Evolutionary conservation across 2,888 invertebrate genomes (phyloP).

Genomic region (Orthosia gothica): DNA sequence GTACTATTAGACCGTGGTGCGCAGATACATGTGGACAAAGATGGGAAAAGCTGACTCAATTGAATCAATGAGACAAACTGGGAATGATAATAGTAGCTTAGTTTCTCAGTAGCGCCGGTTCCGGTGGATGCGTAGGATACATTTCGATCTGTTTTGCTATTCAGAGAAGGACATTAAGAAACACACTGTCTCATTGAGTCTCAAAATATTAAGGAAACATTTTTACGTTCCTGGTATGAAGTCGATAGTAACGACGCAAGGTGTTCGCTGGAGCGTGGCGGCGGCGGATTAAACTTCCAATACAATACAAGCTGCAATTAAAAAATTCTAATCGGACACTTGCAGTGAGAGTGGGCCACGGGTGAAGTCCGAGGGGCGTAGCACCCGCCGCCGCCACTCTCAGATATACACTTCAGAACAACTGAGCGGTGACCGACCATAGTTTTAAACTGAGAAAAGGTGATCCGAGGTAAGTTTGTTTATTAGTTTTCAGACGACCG

Average conservation of each 20-base stretch:
- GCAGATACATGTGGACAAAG: neutral
- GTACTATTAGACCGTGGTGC: neutral
- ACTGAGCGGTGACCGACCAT: neutral
- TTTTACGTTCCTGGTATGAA: neutral
- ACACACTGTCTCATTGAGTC: too few relatives aligned
- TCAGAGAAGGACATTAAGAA: too few relatives aligned
- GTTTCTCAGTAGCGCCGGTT: neutral
- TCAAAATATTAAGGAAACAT: neutral
- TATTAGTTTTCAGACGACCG: neutral
- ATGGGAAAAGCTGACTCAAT: neutral
- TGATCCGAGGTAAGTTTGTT: neutral
- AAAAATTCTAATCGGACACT: conserved; percentile 33
- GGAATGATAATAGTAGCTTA: too few relatives aligned
- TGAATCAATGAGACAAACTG: neutral
- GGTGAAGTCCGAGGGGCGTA: neutral
- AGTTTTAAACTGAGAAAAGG: neutral
- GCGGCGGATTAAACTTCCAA: conserved; percentile 17
- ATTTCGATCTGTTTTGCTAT: too few relatives aligned
- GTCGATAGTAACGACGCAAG: conserved; percentile 21
- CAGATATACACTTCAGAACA: neutral
- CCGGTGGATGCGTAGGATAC: too few relatives aligned
- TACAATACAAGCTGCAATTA: conserved; percentile 44
- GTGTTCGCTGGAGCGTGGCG: conserved; percentile 6
- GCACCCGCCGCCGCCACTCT: neutral
- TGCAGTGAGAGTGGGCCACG: neutral